Evolutionary conservation across 2,797 vertebrate species (phyloP), one percentile per base, ranked within the genome.

Genomic region (Muscicapa comitata): DNA sequence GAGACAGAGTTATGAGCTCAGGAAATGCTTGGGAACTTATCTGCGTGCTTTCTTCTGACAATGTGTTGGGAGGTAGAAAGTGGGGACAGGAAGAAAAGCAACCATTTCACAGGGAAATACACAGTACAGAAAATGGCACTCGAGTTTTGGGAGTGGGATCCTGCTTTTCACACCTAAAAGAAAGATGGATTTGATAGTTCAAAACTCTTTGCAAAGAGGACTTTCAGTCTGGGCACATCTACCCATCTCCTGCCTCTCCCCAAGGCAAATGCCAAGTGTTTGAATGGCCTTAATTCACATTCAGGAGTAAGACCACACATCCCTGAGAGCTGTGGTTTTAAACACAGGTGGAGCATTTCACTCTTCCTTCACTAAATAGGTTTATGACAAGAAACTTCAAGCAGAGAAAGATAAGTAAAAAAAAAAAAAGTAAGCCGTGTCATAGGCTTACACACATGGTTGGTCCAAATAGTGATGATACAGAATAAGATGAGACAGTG

Each of bases 1-100:
- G 86, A 92, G 77, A 33, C 51, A 79, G 59, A 76, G 61, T 73
- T 92, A 80, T 0, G 13, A 93, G 65, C 45, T 89, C 90, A 93
- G 93, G 92, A 95, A 96, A 89, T 77, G 80, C 80, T 67, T 88
- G 45, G 82, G 67, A 86, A 82, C 71, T 92, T 95, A 68, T 74
- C 92, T 87, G 53, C 11, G 1, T 85, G 48, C 74, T 82, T 93
- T 93, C 29, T 85, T 78, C 88, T 85, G 86, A 90, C 80, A 84
- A 29, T 33, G 71, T 71, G 86, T 71, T 59, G 58, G 47, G 89
- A 89, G 63, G 67, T 19, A 85, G 66, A 90, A 71, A 68, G 50
- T 20, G 68, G 81, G 38, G 54, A 91, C 50, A 72, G 71, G 18
- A 33, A 92, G 78, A 42, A 80, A 92, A 87, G 31, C 19, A 47